These are phyloP conservation scores for Heteromormyrus szaboi DNA, from an alignment of 2,797 vertebrate genomes.

Conservation along the genomic window DNA sequence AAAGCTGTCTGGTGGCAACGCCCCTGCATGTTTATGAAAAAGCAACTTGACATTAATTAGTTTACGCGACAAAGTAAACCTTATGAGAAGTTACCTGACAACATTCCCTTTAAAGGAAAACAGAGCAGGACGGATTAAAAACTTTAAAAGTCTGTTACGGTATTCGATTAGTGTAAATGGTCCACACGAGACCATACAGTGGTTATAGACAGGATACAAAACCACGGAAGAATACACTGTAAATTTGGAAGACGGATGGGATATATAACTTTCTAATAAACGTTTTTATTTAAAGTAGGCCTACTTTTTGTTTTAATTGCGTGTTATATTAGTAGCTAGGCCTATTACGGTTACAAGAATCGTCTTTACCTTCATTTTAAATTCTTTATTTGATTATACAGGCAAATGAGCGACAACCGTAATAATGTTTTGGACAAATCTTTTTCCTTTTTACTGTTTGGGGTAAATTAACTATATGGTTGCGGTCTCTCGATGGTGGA, in stretches of 20 bases:
- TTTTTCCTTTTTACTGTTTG: not conserved
- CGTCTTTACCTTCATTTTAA: not conserved
- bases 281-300: not conserved
- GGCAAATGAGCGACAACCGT: not conserved
- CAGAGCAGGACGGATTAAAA: not conserved
- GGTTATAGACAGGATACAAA: not conserved
- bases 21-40: conserved; percentile 7
- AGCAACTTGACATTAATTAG: conserved; percentile 3
- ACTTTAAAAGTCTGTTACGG: not conserved
- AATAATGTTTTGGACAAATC: conserved; percentile 1
- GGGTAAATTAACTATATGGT: not conserved
- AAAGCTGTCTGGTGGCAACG: not conserved
- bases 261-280: not conserved
- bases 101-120: not conserved
- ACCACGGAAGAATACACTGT: not conserved
- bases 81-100: conserved; percentile 5
- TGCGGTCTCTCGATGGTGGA: not conserved
- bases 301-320: not conserved
- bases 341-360: not conserved
- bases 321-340: not conserved
- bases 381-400: not conserved
- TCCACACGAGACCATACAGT: not conserved
- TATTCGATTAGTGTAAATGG: not conserved
- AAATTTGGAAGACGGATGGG: not conserved
- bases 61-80: not conserved